A percentile compares a stretch with the other conserved stretches of the same genome.
Evolutionary conservation across 2,888 invertebrate species (phyloP).

Genomic region (Aspidiotus destructor): DNA sequence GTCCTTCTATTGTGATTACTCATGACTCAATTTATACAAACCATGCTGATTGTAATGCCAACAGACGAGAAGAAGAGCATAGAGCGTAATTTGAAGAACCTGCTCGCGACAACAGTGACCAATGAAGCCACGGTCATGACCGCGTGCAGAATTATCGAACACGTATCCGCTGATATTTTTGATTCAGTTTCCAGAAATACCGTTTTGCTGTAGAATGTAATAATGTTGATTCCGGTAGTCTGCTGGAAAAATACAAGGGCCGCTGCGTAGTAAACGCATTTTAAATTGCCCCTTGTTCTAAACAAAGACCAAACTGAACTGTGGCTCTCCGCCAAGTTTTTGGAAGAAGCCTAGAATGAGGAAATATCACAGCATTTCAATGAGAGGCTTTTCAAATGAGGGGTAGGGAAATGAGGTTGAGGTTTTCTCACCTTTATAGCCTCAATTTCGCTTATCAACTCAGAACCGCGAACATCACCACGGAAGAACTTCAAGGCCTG

Average conservation of each 20-base stretch:
- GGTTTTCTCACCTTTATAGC: too few relatives aligned
- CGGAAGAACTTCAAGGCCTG: constrained; percentile 35
- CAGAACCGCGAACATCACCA: constrained; percentile 14
- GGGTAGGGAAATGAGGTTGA: too few relatives aligned
- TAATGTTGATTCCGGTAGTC: constrained; percentile 68
- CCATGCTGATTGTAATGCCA: constrained; percentile 33
- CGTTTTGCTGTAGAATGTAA: constrained; percentile 60
- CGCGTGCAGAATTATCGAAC: constrained; percentile 63
- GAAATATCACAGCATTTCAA: not conserved
- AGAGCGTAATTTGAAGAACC: constrained; percentile 29
- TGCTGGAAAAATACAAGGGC: constrained; percentile 70
- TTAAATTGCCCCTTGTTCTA: constrained; percentile 16
- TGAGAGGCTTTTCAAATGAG: too few relatives aligned
- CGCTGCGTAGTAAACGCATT: constrained; percentile 32
- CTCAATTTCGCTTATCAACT: too few relatives aligned
- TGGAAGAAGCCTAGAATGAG: constrained; percentile 24
- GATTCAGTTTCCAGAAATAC: constrained; percentile 62
- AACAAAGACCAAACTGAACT: constrained; percentile 15
- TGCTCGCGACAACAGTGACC: constrained; percentile 35
- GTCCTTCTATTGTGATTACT: too few relatives aligned
- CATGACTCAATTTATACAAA: constrained; percentile 1
- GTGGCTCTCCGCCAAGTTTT: constrained; percentile 12
- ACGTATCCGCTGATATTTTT: constrained; percentile 50
- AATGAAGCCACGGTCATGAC: constrained; percentile 59
- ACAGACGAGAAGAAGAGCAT: constrained; percentile 28